Percentiles rank a stretch among this genome's conserved stretches.
Conservation (phyloP, 1,140 invertebrate species). For the Chionoecetes opilio region DNA sequence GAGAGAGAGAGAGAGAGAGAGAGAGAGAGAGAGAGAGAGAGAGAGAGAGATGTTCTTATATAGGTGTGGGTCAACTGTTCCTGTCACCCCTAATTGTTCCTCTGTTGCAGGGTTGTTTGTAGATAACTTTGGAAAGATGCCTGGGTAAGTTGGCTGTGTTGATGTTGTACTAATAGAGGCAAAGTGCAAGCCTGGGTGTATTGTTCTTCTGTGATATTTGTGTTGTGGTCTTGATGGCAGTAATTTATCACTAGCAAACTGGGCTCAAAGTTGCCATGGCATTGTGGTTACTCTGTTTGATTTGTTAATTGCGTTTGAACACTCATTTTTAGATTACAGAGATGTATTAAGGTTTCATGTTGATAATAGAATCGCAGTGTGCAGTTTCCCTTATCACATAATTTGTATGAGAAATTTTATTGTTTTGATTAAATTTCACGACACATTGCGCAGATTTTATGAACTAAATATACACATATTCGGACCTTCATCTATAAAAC, state of each 20-base stretch:
- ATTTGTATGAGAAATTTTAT: too few species aligned
- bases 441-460: too few species aligned
- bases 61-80: slow-evolving; percentile 38
- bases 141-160: slow-evolving; percentile 74
- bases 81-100: slow-evolving; percentile 60
- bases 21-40: not conserved
- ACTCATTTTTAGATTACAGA: too few species aligned
- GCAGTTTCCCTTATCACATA: too few species aligned
- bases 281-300: not conserved
- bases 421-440: too few species aligned
- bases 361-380: too few species aligned
- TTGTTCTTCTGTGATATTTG: slow-evolving; percentile 52
- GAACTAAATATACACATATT: too few species aligned
- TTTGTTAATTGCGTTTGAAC: too few species aligned
- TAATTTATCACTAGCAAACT: not conserved
- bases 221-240: slow-evolving; percentile 32
- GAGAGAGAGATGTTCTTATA: not conserved
- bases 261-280: not conserved
- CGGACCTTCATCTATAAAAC: too few species aligned
- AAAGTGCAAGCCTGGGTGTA: slow-evolving; percentile 69
- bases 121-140: slow-evolving; percentile 77
- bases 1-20: not conserved
- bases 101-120: slow-evolving; percentile 77
- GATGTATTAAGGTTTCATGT: too few species aligned
- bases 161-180: slow-evolving; percentile 71